Conservation (phyloP, 2,113 vertebrate species). For the Strigops habroptila region DNA sequence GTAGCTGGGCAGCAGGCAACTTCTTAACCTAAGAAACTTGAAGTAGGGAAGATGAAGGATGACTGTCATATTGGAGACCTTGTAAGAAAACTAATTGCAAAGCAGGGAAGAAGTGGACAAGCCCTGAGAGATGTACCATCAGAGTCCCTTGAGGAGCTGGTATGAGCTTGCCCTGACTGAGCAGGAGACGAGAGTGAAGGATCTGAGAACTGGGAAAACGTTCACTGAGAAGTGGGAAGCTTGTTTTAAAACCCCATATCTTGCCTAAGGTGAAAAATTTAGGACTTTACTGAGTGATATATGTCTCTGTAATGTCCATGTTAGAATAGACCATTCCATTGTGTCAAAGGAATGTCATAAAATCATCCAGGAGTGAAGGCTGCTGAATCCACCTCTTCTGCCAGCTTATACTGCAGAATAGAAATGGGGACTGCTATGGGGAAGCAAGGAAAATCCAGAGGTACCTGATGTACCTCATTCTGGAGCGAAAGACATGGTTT, state of each 20-base stretch:
- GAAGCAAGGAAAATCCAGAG: neutral
- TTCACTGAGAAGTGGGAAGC: neutral
- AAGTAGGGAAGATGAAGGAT: neutral
- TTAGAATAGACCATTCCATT: neutral
- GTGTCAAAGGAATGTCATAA: neutral
- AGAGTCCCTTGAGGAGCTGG: neutral
- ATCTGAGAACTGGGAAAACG: neutral
- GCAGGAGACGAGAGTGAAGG: neutral
- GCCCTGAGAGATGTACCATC: neutral
- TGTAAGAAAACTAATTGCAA: neutral
- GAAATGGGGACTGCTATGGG: neutral
- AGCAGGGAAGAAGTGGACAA: neutral
- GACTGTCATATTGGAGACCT: neutral
- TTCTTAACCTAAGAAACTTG: neutral
- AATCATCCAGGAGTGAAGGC: neutral
- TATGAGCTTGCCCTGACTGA: neutral
- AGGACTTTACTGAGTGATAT: neutral
- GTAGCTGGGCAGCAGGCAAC: neutral
- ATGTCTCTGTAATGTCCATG: neutral
- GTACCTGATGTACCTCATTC: neutral
- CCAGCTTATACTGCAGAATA: neutral
- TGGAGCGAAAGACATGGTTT: neutral
- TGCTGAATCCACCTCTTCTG: neutral
- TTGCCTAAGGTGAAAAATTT: neutral
- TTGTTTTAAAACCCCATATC: neutral